Evolutionary conservation across 2,888 invertebrate species (phyloP).

Genomic region (Neuroscelio doddi): DNA sequence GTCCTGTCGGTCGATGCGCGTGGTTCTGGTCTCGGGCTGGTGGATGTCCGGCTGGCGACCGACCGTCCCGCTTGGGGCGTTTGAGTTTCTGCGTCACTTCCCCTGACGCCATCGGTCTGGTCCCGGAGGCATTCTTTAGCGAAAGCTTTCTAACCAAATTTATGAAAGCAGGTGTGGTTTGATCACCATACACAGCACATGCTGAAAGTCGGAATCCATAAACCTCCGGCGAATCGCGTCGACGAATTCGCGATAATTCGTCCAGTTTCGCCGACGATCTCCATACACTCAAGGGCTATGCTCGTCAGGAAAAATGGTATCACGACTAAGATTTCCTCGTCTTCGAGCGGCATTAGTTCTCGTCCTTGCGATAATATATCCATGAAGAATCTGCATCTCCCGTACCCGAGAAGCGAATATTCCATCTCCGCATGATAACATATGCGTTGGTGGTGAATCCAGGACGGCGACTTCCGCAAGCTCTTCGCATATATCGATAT

Average conservation of each 20-base stretch:
- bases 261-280: not conserved
- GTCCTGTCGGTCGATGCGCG: no score
- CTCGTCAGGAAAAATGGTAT: not conserved
- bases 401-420: slow-evolving; percentile 1
- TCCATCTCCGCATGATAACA: slow-evolving; percentile 4
- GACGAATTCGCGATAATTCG: not conserved
- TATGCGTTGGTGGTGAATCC: no score
- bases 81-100: no score
- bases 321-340: not conserved
- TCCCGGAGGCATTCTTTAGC: no score
- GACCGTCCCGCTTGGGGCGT: no score
- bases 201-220: not conserved
- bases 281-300: not conserved
- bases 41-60: no score
- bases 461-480: no score
- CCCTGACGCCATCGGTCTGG: no score
- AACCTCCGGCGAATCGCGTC: not conserved
- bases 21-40: no score
- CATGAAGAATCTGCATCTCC: not conserved
- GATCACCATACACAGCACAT: not conserved
- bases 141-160: no score
- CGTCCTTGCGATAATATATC: not conserved
- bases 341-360: not conserved
- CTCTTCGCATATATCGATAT: no score
- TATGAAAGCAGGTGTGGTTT: no score